A percentile compares a stretch with the other conserved stretches of the same genome.
Conservation (phyloP, 2,888 invertebrate species). For the Stenchaetothrips biformis region DNA sequence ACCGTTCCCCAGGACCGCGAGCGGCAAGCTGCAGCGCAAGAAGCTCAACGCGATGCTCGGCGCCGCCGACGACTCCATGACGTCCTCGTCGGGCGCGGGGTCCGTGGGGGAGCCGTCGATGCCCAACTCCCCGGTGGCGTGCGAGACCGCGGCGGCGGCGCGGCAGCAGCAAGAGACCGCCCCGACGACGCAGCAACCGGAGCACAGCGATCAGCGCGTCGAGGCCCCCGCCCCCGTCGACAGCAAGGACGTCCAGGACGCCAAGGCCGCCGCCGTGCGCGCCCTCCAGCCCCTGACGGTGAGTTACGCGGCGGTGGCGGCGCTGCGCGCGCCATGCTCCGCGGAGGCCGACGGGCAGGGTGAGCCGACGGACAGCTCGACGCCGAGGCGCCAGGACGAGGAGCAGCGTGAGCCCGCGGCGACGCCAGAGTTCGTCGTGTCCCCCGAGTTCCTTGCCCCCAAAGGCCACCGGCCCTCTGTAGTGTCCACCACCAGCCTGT, state of each 20-base stretch:
- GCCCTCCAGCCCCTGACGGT: not conserved
- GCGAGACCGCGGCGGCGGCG: not conserved
- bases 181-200: not conserved
- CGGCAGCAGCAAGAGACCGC: not conserved
- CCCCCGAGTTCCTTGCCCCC: too few relatives aligned
- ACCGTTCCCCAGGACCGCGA: not conserved
- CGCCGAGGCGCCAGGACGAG: too few relatives aligned
- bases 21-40: conserved; percentile 17
- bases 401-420: too few relatives aligned
- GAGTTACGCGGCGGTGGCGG: not conserved
- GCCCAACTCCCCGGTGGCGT: not conserved
- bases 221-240: not conserved
- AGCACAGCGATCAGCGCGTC: not conserved
- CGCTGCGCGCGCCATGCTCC: too few relatives aligned
- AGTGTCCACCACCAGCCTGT: not conserved
- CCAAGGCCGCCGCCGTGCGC: not conserved
- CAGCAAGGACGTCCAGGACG: not conserved
- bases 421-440: too few relatives aligned
- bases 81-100: not conserved
- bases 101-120: not conserved
- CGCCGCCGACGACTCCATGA: not conserved
- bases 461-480: not conserved
- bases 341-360: too few relatives aligned
- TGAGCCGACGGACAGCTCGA: too few relatives aligned
- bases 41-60: not conserved